Conservation (phyloP, 2,797 vertebrate genomes). For the Coregonus sp. region DNA sequence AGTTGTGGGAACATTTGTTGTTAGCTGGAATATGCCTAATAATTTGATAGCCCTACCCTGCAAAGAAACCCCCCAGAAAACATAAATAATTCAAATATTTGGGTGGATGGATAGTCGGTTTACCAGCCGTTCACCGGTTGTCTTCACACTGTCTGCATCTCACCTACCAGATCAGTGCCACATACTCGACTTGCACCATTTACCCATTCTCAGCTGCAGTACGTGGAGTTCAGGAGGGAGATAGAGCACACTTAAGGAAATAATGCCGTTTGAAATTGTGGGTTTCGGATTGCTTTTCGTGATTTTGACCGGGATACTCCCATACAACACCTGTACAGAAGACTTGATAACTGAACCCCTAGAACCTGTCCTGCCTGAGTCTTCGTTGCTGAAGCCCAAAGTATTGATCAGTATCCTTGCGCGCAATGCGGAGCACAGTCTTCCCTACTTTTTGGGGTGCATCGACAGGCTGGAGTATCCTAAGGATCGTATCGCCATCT, state of each 20-base stretch:
- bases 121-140: neutral
- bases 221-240: constrained; percentile 12
- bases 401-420: constrained; percentile 79
- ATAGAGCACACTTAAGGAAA: constrained; percentile 28
- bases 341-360: constrained; percentile 31
- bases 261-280: constrained; percentile 64
- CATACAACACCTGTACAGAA: constrained; percentile 20
- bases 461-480: constrained; percentile 83
- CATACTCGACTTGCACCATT: neutral
- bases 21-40: no score
- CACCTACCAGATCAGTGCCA: constrained; percentile 1
- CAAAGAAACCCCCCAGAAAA: no score
- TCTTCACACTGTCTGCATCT: neutral
- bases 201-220: constrained; percentile 10
- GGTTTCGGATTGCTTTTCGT: constrained; percentile 45
- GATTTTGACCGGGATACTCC: constrained; percentile 43
- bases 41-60: no score
- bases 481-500: constrained; percentile 78
- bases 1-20: no score
- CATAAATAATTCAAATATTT: neutral
- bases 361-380: constrained; percentile 60
- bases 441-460: constrained; percentile 81
- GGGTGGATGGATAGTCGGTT: no score
- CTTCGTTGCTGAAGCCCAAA: constrained; percentile 75
- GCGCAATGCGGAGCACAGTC: constrained; percentile 78